phyloP scores from a whole-genome alignment of 2,888 invertebrate species.

The Andricus quercusramuli region DNA sequence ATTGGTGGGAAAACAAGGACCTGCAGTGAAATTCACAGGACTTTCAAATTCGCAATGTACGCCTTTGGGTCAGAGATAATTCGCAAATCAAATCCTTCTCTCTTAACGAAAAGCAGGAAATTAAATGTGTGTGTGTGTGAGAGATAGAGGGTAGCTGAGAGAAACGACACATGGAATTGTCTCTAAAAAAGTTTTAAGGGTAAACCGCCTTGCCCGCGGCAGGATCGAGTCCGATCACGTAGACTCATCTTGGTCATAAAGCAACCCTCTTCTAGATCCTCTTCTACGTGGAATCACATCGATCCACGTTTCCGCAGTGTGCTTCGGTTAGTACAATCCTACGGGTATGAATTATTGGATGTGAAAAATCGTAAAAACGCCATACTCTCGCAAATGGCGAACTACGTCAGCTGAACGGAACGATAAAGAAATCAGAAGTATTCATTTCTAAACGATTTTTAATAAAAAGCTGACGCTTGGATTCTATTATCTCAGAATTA shows the following conservation, averaged over 20 bases:
- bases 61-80: neutral
- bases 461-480: neutral
- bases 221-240: constrained; percentile 72
- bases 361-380: constrained; percentile 23
- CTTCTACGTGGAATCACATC: constrained; percentile 56
- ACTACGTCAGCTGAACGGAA: constrained; percentile 24
- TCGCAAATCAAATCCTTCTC: neutral
- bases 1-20: neutral
- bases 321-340: constrained; percentile 32
- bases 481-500: neutral
- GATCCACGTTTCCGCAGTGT: constrained; percentile 27
- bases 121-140: neutral
- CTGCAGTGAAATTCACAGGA: neutral
- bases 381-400: constrained; percentile 23
- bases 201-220: constrained; percentile 47
- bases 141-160: neutral
- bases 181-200: constrained; percentile 3
- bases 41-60: neutral
- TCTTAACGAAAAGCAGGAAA: constrained; percentile 33
- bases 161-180: constrained; percentile 32
- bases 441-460: neutral
- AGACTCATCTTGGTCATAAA: constrained; percentile 71
- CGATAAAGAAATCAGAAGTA: constrained; percentile 16
- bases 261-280: constrained; percentile 59
- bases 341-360: constrained; percentile 30